Base-by-base conservation (phyloP, 1,140 invertebrate species). In the Gonatopus flavifemur region DNA sequence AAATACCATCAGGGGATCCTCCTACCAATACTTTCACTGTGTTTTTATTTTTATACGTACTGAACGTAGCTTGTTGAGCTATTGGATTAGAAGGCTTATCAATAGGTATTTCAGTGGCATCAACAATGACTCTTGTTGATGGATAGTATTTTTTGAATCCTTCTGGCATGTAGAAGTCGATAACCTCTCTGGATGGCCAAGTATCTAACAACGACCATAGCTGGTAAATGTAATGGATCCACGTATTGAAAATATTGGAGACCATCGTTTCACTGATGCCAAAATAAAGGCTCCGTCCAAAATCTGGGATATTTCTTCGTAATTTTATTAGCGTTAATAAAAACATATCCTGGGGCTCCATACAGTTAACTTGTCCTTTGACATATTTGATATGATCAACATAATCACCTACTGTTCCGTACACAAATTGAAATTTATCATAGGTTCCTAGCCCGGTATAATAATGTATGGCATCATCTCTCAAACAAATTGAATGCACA, bases 41-140 rank as follows among this genome's bases (percentile, higher is more conserved):
- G 13, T 19, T 50, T 25, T 13, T 13, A 30, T 41, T 41, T 30
- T 41, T 41, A 30, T 41, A 41, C 4, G 20, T 22, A 18, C 58
- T 67, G 46, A 65, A 70, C 12, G 64, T 64, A 38, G 57, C 55
- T 40, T 66, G 62, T 44, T 71, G 62, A 21, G 60, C 49, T 30
- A 37, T 49, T 35, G 57, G 55, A 47, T 46, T 46, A 15, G 33
- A 20, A n/a, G 53, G 50, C 31, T 59, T 55, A 12, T 57, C 37
- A 16, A 69, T 53, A 5, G 57, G 59, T 20, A 55, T 62, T 56
- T 70, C 62, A 19, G 59, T 64, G 12, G 43, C 55, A 60, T 71
- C 67, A 30, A 69, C 30, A 18, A 64, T 67, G 5, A 69, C 59
- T 36, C 62, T 41, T 33, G 66, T 68, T 8, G 25, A 49, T 25